A percentile compares a stretch with the other conserved stretches of the same genome.
phyloP scores from a whole-genome alignment of 2,888 invertebrate species.

The Melitaea athalia region DNA sequence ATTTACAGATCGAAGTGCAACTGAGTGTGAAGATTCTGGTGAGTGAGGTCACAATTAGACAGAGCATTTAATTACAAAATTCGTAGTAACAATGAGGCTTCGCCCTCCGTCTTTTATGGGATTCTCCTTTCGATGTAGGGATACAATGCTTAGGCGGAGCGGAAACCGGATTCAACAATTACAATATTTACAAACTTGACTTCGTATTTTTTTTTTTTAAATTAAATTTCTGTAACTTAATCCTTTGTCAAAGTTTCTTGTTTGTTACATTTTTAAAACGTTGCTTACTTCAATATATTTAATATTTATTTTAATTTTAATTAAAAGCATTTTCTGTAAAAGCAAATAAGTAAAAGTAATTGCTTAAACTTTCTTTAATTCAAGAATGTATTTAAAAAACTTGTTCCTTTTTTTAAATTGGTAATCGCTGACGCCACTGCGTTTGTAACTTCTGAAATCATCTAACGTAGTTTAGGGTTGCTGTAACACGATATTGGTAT shows the following conservation, averaged over 20 bases:
- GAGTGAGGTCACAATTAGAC: constrained; percentile 74
- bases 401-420: neutral
- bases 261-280: too few relatives aligned
- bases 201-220: neutral
- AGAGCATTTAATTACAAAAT: constrained; percentile 80
- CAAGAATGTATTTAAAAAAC: too few relatives aligned
- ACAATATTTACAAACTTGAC: neutral
- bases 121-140: constrained; percentile 52
- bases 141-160: constrained; percentile 7
- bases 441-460: constrained; percentile 33
- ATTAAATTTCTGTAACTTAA: too few relatives aligned
- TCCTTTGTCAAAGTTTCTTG: too few relatives aligned
- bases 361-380: too few relatives aligned
- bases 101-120: constrained; percentile 74
- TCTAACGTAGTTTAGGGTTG: constrained; percentile 58
- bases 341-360: too few relatives aligned
- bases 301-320: too few relatives aligned
- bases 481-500: constrained; percentile 68
- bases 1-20: constrained; percentile 61
- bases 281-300: too few relatives aligned
- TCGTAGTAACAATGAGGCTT: constrained; percentile 76
- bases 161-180: constrained; percentile 3
- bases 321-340: too few relatives aligned
- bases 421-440: constrained; percentile 43
- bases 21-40: constrained; percentile 61